Percentiles rank a stretch among this genome's conserved stretches.
Conservation (phyloP, 2,888 invertebrate species). For the Drosophila putrida region DNA sequence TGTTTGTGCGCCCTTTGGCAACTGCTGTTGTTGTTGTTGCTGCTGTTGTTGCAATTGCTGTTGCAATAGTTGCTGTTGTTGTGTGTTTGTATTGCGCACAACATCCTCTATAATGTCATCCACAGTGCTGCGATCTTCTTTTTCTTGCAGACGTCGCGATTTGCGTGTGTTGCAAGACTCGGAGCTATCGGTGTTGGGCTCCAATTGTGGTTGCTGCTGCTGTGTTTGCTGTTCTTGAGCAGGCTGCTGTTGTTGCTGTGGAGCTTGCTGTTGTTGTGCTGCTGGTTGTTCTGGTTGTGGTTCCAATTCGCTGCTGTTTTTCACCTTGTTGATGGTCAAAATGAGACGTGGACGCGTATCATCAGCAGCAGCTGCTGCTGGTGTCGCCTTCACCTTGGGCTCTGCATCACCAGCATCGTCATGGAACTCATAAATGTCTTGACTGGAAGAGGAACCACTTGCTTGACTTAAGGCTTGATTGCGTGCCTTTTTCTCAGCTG, state of each 20-base stretch:
- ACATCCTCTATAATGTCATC: slow-evolving; percentile 97
- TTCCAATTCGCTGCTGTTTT: slow-evolving; percentile 66
- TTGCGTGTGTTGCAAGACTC: slow-evolving; percentile 89
- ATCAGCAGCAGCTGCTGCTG: slow-evolving; percentile 40
- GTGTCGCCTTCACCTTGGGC: slow-evolving; percentile 79
- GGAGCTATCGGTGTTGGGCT: slow-evolving; percentile 72
- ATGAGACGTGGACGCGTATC: slow-evolving; percentile 90
- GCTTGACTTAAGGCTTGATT: slow-evolving; percentile 72
- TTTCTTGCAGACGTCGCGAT: slow-evolving; percentile 92
- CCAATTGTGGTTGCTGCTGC: slow-evolving; percentile 37
- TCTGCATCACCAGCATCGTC: slow-evolving; percentile 94
- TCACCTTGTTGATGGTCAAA: slow-evolving; percentile 92
- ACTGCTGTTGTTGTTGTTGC: slow-evolving; percentile 53
- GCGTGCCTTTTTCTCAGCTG: slow-evolving; percentile 84
- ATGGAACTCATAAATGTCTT: slow-evolving; percentile 95
- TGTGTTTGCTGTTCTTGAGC: slow-evolving; percentile 70
- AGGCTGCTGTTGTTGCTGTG: slow-evolving; percentile 73
- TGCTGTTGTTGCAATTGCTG: slow-evolving; percentile 43
- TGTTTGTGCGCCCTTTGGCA: slow-evolving; percentile 83
- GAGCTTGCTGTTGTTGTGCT: slow-evolving; percentile 84
- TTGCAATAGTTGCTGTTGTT: slow-evolving; percentile 37
- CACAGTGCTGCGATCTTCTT: slow-evolving; percentile 90
- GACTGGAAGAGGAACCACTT: slow-evolving; percentile 74
- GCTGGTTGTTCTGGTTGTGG: slow-evolving; percentile 16
- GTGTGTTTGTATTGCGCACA: slow-evolving; percentile 88